These are phyloP conservation scores for Rosalia funebris DNA, from an alignment of 2,888 invertebrate genomes.

Conservation along the genomic window DNA sequence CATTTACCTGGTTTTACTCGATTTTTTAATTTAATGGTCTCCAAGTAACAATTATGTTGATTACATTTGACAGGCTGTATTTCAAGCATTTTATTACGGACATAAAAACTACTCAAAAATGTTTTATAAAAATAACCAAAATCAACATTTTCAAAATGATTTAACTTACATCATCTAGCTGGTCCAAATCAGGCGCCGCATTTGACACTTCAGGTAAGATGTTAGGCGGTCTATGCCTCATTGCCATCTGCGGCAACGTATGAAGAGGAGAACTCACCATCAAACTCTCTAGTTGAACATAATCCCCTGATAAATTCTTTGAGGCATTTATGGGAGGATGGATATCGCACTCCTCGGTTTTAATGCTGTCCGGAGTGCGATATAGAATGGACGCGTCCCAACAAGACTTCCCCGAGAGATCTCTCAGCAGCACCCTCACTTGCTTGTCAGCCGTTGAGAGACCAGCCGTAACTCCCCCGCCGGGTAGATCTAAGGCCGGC, in stretches of 20 bases:
- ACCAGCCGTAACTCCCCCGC: slow-evolving; percentile 80
- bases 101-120: too few relatives aligned
- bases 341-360: slow-evolving; percentile 36
- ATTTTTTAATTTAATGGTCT: too few relatives aligned
- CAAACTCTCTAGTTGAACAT: slow-evolving; percentile 59
- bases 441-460: slow-evolving; percentile 83
- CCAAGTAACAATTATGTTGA: too few relatives aligned
- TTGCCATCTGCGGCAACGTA: slow-evolving; percentile 71
- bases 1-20: too few relatives aligned
- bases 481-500: slow-evolving; percentile 83
- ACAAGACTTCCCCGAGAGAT: slow-evolving; percentile 92
- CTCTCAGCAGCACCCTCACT: slow-evolving; percentile 83
- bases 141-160: too few relatives aligned
- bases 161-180: slow-evolving; percentile 85
- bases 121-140: too few relatives aligned
- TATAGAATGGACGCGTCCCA: slow-evolving; percentile 96
- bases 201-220: slow-evolving; percentile 84
- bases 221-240: slow-evolving; percentile 78
- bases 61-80: too few relatives aligned
- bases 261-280: slow-evolving; percentile 44
- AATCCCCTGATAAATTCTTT: slow-evolving; percentile 37
- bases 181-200: slow-evolving; percentile 88
- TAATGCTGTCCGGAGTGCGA: slow-evolving; percentile 72
- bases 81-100: too few relatives aligned
- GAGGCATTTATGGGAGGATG: neutral